These are phyloP conservation scores for Hyperoplus lanceolatus DNA, from an alignment of 2,797 vertebrate species.

Conservation along the genomic window DNA sequence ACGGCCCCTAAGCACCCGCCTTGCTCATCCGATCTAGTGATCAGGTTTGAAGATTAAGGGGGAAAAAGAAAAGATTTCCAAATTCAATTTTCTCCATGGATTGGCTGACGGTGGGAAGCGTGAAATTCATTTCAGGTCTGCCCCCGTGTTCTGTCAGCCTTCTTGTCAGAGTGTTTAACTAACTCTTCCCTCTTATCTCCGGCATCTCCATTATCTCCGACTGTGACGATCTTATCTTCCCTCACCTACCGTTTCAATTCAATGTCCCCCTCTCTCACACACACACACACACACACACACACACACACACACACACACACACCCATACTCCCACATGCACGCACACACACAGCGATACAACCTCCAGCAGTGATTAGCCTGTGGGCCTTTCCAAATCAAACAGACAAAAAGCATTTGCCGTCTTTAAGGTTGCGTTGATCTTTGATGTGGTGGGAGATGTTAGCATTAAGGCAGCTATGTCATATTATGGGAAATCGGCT, in stretches of 20 bases:
- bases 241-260: slow-evolving; percentile 40
- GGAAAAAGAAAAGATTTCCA: slow-evolving; percentile 36
- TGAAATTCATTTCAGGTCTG: slow-evolving; percentile 61
- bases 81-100: slow-evolving; percentile 59
- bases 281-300: slow-evolving; percentile 2
- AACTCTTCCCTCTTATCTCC: slow-evolving; percentile 72
- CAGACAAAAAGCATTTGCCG: slow-evolving; percentile 54
- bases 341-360: slow-evolving; percentile 12
- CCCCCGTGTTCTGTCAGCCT: slow-evolving; percentile 35
- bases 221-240: slow-evolving; percentile 49
- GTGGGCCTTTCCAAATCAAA: slow-evolving; percentile 51
- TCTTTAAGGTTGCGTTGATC: slow-evolving; percentile 28
- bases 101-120: slow-evolving; percentile 21
- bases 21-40: slow-evolving; percentile 54
- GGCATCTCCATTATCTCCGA: slow-evolving; percentile 50
- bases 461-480: slow-evolving; percentile 39
- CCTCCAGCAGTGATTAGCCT: slow-evolving; percentile 16
- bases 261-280: background rate
- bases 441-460: slow-evolving; percentile 45
- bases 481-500: slow-evolving; percentile 29
- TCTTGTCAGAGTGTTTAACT: slow-evolving; percentile 65
- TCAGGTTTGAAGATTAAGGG: slow-evolving; percentile 18
- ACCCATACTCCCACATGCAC: background rate
- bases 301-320: slow-evolving; percentile 17
- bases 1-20: background rate